Percentiles rank a stretch among this genome's conserved stretches.
Conservation (phyloP, 2,797 vertebrate genomes). For the Eulemur coronatus region DNA sequence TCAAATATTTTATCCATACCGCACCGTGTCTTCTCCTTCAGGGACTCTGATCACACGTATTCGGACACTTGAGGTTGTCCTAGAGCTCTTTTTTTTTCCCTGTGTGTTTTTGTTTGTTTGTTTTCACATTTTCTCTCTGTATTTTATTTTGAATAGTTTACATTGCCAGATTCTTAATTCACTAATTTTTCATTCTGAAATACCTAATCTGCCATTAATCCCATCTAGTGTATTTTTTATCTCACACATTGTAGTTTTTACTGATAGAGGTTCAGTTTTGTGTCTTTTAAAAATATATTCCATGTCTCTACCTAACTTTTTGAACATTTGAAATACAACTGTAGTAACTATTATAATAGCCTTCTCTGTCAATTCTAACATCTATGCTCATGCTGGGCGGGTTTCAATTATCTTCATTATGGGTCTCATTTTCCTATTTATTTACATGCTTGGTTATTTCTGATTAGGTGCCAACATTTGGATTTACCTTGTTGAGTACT, state of each 20-base stretch:
- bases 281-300: neutral
- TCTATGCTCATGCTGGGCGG: neutral
- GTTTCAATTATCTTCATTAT: neutral
- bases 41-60: neutral
- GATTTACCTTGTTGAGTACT: neutral
- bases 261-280: neutral
- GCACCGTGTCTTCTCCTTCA: neutral
- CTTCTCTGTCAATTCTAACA: neutral
- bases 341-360: neutral
- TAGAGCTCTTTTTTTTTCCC: neutral
- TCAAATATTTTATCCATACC: neutral
- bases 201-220: neutral
- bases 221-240: neutral
- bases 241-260: neutral
- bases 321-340: neutral
- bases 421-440: neutral
- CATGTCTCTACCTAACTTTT: neutral
- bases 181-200: neutral
- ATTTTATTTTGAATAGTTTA: neutral
- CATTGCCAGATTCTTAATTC: neutral
- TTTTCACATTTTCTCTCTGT: neutral
- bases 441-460: neutral
- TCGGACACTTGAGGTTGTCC: neutral
- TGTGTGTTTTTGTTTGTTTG: too few species aligned
- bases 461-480: neutral